Evolutionary conservation across 2,888 invertebrate genomes (phyloP).

Genomic region (Spialia ferax): DNA sequence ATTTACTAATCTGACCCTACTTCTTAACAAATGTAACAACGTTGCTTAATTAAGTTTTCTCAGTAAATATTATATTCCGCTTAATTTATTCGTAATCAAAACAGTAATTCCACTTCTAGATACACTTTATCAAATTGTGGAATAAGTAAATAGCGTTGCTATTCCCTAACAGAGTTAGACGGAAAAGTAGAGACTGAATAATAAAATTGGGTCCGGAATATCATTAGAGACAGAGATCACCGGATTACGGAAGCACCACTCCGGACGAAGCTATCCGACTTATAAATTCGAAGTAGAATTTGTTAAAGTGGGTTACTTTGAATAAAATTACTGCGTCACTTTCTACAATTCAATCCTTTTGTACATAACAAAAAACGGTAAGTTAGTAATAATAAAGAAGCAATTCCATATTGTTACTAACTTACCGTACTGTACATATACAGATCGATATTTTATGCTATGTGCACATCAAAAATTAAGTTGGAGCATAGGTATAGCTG

Average conservation of each 20-base stretch:
- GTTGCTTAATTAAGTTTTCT: not conserved
- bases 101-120: not conserved
- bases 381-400: too few species aligned
- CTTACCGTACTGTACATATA: too few species aligned
- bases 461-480: too few species aligned
- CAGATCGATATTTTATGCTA: too few species aligned
- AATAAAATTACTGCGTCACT: not conserved
- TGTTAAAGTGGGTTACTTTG: not conserved
- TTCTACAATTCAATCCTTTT: too few species aligned
- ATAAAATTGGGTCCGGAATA: constrained; percentile 27
- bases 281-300: constrained; percentile 4
- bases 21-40: too few species aligned
- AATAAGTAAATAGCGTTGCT: constrained; percentile 6
- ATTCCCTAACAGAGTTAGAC: constrained; percentile 11
- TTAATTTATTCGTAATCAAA: not conserved
- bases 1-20: too few species aligned
- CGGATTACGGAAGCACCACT: constrained; percentile 19
- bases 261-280: constrained; percentile 6
- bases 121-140: constrained; percentile 10
- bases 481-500: too few species aligned
- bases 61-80: not conserved
- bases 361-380: too few species aligned
- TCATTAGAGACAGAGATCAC: constrained; percentile 22
- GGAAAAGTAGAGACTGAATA: constrained; percentile 12
- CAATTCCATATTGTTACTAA: too few species aligned